Base-by-base conservation (phyloP, 2,113 vertebrate genomes). In the Ranitomeya imitator region DNA sequence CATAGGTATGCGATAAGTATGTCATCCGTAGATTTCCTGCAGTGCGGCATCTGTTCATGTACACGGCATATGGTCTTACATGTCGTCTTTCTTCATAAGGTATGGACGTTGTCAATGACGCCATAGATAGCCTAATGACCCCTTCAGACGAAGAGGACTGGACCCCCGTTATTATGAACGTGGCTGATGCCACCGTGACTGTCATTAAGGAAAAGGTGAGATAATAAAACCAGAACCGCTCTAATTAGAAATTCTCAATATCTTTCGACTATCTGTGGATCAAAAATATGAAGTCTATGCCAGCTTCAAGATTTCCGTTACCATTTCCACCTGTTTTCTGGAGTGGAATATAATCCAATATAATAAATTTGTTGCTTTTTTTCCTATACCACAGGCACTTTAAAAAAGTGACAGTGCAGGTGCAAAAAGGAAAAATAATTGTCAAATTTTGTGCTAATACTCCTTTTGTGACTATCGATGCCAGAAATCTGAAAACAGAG, bases 91-190 rank as follows among this genome's bases (percentile, higher is more conserved):
- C 16, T 89, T 55, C 89, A 91, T 7, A 91, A 99, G 98, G 98
- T 89, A 99, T 99, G 97, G 98, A 99, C 88, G 96, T 98, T 86
- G 95, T 99, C 83, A 99, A 99, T 15, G 95, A 93, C 60, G 97
- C 98, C 91, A 97, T 99, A 90, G 98, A 99, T 82, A 97, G 76
- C 89, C 96, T 99, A 0, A 90, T 97, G 91, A 92, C 94, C 84
- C 96, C 96, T 69, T 97, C 97, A 0, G 94, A 93, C 90, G 96
- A 96, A 92, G 98, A 98, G 52, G 97, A 97, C 54, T 99, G 97
- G 97, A 96, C 94, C 0, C 96, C 97, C 0, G 98, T 99, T 84
- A 96, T 96, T 89, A 95, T 99, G 93, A 99, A 96, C 0, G 97
- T 99, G 78, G 98, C 98, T 2, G 98, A 99, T 88, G 98, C 98